Evolutionary conservation across 1,140 invertebrate genomes (phyloP).

Genomic region (Leptonema lineaticorne): DNA sequence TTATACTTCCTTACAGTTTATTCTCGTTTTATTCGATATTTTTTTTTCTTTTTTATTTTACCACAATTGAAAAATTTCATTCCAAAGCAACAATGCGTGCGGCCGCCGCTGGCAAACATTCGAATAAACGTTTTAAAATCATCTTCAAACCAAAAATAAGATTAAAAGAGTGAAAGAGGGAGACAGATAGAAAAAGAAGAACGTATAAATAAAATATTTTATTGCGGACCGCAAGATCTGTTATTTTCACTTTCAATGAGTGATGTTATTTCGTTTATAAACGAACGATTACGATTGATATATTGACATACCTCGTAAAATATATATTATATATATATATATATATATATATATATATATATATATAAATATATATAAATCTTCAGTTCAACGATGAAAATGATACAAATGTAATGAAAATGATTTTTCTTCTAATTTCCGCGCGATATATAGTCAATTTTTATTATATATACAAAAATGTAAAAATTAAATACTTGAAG

Average conservation of each 20-base stretch:
- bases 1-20: too few species aligned
- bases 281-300: background rate
- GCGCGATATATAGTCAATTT: too few species aligned
- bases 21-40: too few species aligned
- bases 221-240: constrained; percentile 8
- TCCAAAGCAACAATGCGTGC: background rate
- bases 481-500: too few species aligned
- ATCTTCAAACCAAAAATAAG: background rate
- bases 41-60: too few species aligned
- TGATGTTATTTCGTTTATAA: constrained; percentile 5
- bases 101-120: background rate
- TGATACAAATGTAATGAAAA: too few species aligned
- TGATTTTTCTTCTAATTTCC: too few species aligned
- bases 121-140: constrained; percentile 12
- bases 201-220: constrained; percentile 4
- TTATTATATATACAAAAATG: too few species aligned
- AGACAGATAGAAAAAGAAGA: too few species aligned
- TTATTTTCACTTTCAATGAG: constrained; percentile 17
- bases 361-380: background rate
- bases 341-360: background rate
- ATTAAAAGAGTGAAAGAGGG: too few species aligned
- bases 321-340: background rate
- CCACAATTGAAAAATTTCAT: too few species aligned
- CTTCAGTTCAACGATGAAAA: too few species aligned
- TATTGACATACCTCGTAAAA: background rate